Evolutionary conservation across 1,140 invertebrate species (phyloP).

Genomic region (Drosophila sulfurigaster): DNA sequence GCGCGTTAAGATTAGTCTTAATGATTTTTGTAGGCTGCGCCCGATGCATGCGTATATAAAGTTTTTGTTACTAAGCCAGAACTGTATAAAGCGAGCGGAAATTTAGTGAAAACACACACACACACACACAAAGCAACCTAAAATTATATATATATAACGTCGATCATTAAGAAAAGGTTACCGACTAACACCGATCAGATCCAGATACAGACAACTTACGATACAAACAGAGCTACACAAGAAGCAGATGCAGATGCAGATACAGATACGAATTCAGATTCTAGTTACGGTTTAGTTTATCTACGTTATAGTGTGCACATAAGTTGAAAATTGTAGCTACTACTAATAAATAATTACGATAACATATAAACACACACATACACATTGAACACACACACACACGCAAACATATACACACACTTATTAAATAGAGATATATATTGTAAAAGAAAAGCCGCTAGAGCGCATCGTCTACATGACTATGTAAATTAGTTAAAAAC

Average conservation of each 20-base stretch:
- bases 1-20: conserved; percentile 71
- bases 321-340: conserved; percentile 80
- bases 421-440: conserved; percentile 57
- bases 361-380: conserved; percentile 32
- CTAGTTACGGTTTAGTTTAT: conserved; percentile 73
- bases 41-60: conserved; percentile 30
- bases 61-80: conserved; percentile 43
- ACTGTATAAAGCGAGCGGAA: conserved; percentile 47
- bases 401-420: conserved; percentile 49
- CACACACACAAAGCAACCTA: conserved; percentile 36
- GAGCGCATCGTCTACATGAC: conserved; percentile 78
- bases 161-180: conserved; percentile 43
- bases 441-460: conserved; percentile 69
- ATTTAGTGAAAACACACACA: conserved; percentile 22
- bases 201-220: conserved; percentile 4
- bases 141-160: conserved; percentile 30
- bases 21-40: conserved; percentile 46
- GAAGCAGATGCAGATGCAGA: conserved; percentile 10
- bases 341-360: conserved; percentile 44
- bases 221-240: conserved; percentile 23
- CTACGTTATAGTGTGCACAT: conserved; percentile 66
- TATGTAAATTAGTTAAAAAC: conserved; percentile 83
- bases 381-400: conserved; percentile 44
- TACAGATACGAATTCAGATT: conserved; percentile 54
- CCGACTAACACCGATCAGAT: conserved; percentile 27